Evolutionary conservation across 2,888 invertebrate genomes (phyloP), one percentile per base, ranked within the genome.

Genomic region (Dynastes grantii): DNA sequence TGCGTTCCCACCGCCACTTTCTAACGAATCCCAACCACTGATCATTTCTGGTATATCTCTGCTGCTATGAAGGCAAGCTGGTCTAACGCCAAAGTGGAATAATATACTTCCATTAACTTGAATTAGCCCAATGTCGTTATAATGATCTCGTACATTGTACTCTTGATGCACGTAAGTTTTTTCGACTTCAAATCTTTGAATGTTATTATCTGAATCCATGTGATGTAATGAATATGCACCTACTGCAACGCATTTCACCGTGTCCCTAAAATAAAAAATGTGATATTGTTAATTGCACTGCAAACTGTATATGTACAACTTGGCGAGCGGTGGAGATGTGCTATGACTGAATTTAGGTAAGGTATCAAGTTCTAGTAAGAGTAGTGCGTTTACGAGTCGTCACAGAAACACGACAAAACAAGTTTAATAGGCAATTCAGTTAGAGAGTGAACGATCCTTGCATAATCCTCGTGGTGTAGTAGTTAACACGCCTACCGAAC

Each of bases 101-200:
- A 68, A 64, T 0, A 89, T 90, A 1, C 81, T 78, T 5, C 82
- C 81, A 37, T 88, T 87, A 53, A 91, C 81, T 82, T 87, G 86
- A 1, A 92, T 77, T 1, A 92, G 85, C 11, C 90, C 91, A 45
- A 91, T 90, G 78, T 91, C 91, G 81, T 91, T 87, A 82, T 91
- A 92, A 76, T 88, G 85, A 2, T 85, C 81, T 0, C 88, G 86
- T 1, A 83, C 78, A 53, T 84, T 84, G 81, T 90, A 91, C 0
- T 85, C 81, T 0, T 90, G 90, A 84, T 91, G 88, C 16, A 83
- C 81, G 75, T 88, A 87, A 55, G 85, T 85, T 51, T 86, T 78
- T 0, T 84, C 75, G 1, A 90, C 82, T 4, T 81, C 82, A 13
- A 87, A 85, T 32, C 88, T 83, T 80, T 88, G 87, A 84, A 80